These are phyloP conservation scores for Masnerella sp. DNA, from an alignment of 2,888 invertebrate genomes.

Conservation along the genomic window DNA sequence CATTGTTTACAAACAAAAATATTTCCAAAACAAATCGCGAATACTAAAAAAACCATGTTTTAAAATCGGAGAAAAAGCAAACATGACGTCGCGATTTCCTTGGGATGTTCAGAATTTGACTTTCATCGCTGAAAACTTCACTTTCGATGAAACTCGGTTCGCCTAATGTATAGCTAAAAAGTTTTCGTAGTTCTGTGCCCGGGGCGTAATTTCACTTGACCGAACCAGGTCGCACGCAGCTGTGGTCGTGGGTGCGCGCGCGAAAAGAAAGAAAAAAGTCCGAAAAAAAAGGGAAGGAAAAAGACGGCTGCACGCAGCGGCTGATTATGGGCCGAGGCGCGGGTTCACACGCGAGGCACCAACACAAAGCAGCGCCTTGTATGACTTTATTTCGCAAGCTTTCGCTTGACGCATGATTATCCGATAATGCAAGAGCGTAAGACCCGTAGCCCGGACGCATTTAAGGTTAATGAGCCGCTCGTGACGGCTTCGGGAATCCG, in stretches of 20 bases:
- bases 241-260: slow-evolving; percentile 35
- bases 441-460: slow-evolving; percentile 37
- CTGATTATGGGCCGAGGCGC: slow-evolving; percentile 60
- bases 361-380: slow-evolving; percentile 48
- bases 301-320: slow-evolving; percentile 59
- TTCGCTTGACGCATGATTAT: slow-evolving; percentile 62
- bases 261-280: slow-evolving; percentile 32
- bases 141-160: too few species aligned
- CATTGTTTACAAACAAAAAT: too few species aligned
- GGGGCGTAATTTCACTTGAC: slow-evolving; percentile 73
- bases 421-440: slow-evolving; percentile 60
- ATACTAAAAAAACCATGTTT: too few species aligned
- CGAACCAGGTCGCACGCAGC: slow-evolving; percentile 68
- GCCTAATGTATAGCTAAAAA: too few species aligned
- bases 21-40: too few species aligned
- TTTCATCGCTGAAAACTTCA: too few species aligned
- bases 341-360: slow-evolving; percentile 55
- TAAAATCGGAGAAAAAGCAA: too few species aligned
- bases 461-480: slow-evolving; percentile 51
- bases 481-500: slow-evolving; percentile 38
- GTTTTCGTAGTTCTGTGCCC: too few species aligned
- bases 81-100: too few species aligned
- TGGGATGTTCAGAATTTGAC: too few species aligned
- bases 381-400: slow-evolving; percentile 68
- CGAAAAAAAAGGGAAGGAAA: slow-evolving; percentile 12